Conservation (phyloP, 1,140 invertebrate species). For the Mesaphorura yosii region DNA sequence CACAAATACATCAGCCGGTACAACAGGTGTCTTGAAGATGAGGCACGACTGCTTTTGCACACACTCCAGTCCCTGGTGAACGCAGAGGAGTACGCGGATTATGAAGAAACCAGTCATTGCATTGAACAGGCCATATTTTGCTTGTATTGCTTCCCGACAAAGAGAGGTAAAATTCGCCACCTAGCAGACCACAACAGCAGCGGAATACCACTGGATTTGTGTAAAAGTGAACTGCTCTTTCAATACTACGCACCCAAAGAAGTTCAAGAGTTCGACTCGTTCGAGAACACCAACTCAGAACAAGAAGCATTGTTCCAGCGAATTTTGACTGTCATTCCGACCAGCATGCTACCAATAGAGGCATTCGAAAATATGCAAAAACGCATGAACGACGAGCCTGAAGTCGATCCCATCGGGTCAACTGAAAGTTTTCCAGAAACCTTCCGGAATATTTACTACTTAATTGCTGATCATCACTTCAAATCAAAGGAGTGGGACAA, state of each 20-base stretch:
- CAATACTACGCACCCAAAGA: slow-evolving; percentile 68
- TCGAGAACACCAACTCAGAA: slow-evolving; percentile 59
- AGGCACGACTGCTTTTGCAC: slow-evolving; percentile 64
- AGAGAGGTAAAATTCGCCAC: slow-evolving; percentile 53
- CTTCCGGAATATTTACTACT: slow-evolving; percentile 67
- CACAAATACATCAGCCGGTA: slow-evolving; percentile 54
- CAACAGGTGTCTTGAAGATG: slow-evolving; percentile 58
- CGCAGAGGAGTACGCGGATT: slow-evolving; percentile 16
- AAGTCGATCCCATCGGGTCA: slow-evolving; percentile 38
- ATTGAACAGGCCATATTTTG: slow-evolving; percentile 83
- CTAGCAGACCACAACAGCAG: slow-evolving; percentile 66
- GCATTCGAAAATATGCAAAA: slow-evolving; percentile 45
- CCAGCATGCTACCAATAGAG: slow-evolving; percentile 46
- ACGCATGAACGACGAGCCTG: slow-evolving; percentile 50
- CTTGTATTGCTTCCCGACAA: slow-evolving; percentile 71
- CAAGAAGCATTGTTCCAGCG: slow-evolving; percentile 63
- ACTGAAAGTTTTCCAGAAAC: slow-evolving; percentile 34
- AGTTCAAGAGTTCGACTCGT: slow-evolving; percentile 73
- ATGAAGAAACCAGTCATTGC: slow-evolving; percentile 45
- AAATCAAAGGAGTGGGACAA: slow-evolving; percentile 64
- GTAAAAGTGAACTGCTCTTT: slow-evolving; percentile 61
- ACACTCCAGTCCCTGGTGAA: slow-evolving; percentile 56
- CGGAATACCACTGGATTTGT: slow-evolving; percentile 62
- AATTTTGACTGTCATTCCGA: slow-evolving; percentile 60
- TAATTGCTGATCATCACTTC: slow-evolving; percentile 83